Evolutionary conservation across 2,888 invertebrate species (phyloP).

Genomic region (Phaedon cochleariae): DNA sequence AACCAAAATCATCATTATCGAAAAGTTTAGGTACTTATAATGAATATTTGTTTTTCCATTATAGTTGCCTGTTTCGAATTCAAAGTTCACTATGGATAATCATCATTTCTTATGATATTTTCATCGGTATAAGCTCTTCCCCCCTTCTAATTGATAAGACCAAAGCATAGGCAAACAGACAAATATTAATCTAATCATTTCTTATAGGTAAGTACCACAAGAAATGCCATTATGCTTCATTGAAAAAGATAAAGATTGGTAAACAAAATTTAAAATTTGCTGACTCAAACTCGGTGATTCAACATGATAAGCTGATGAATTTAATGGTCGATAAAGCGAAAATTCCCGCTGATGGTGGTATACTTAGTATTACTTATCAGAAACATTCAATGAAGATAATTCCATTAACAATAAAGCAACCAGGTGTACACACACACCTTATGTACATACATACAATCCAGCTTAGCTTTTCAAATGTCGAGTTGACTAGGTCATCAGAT

Average conservation of each 20-base stretch:
- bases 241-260: constrained; percentile 13
- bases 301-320: constrained; percentile 12
- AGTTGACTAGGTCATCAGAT: too few relatives aligned
- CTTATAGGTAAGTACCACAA: neutral
- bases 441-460: too few relatives aligned
- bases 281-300: constrained; percentile 21
- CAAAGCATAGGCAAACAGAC: neutral
- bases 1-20: too few relatives aligned
- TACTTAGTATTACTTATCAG: neutral
- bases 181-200: neutral
- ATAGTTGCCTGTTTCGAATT: too few relatives aligned
- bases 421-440: neutral
- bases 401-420: neutral
- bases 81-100: too few relatives aligned
- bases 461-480: too few relatives aligned
- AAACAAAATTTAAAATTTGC: constrained; percentile 21
- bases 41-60: too few relatives aligned
- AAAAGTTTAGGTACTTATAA: too few relatives aligned
- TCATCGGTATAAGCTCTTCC: too few relatives aligned
- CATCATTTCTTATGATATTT: too few relatives aligned
- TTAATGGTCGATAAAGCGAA: constrained; percentile 8
- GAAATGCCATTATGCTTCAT: neutral
- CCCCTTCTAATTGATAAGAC: neutral
- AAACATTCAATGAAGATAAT: neutral
- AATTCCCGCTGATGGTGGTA: neutral